Evolutionary conservation across 1,140 invertebrate genomes (phyloP), one percentile per base, ranked within the genome.

Genomic region (Heliothis virescens): DNA sequence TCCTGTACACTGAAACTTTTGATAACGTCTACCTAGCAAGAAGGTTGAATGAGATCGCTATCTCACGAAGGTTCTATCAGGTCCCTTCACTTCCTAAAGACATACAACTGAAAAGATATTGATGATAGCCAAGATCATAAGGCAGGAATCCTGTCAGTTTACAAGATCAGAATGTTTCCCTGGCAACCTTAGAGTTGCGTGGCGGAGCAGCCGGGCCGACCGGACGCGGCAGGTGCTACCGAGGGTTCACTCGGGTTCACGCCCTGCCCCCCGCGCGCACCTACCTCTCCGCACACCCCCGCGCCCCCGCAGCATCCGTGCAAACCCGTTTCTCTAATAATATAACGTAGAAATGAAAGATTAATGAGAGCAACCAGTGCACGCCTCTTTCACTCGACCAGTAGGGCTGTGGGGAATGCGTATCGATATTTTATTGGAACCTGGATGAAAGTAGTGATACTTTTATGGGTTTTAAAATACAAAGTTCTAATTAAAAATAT

Each of bases 341-440:
- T 94, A 94, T 93, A 94, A 94, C 87, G 92, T 93, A 92, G 91
- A 93, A 93, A 94, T 90, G 91, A 93, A 93, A 93, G 92, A 94
- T 92, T 94, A 93, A 93, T 94, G 91, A 94, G 93, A 93, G 90
- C 92, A 94, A 92, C 91, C 91, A 83, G 91, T 81, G 91, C 90
- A 93, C 93, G 91, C 93, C 92, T 93, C 89, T 90, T 92, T 91
- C 92, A 90, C 90, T 90, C 85, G 86, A 77, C 26, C 16, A 34
- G 12, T 72, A 79, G 63, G 63, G 71, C 50, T 41, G 77, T 60
- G 76, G 57, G 12, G 21, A 41, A 13, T 15, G 11, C 7, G 34
- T 52, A 34, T 69, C 62, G 63, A 76, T 76, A 71, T 13, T 16
- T 26, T 13, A 16, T n/a, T 76, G 52, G 2, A 50, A 60, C 3